Base-by-base conservation (phyloP, 2,113 vertebrate genomes). In the Cichladusa arquata region DNA sequence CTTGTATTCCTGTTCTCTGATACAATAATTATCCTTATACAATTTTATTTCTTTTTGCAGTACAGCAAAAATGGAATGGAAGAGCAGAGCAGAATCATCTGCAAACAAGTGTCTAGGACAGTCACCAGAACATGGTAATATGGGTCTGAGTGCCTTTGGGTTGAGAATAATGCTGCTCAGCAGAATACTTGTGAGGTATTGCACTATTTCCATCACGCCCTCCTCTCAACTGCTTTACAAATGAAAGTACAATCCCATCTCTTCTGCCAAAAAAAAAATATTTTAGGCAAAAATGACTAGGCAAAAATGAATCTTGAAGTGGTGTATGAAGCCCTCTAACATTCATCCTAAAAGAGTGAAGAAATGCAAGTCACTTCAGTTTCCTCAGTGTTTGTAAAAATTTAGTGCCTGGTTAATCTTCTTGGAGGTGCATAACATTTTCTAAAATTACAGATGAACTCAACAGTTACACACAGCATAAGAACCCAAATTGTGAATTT, bases 31-130 rank as follows among this genome's bases (percentile, higher is more conserved):
- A 17, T 10, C 31, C 4, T 61, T 70, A 7, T 8, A 14, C 3
- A 9, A 14, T 42, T 57, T 45, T 48, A 25, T 16, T 50, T 53
- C 16, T 24, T 34, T 47, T 67, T 69, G 2, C 7, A 56, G 11
- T 11, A 26, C 2, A 72, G 15, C 8, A 64, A 34, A 57, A 61
- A 73, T 36, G 84, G 14, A 89, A 48, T 0, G 1, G 31, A 77
- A 53, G 13, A 26, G 10, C 2, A 4, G 8, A n/a, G 17, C 18
- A 77, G 24, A 78, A 51, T 47, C 0, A 0, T 29, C 23, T 44
- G 12, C 45, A 76, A 62, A 22, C 5, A 38, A 36, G 4, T 33
- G 12, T 51, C 50, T 64, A 78, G 25, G 20, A 34, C 9, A 72
- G 19, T 65, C 54, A 65, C 2, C 7, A 72, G 26, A 26, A 16